Evolutionary conservation across 1,140 invertebrate species (phyloP).

Genomic region (Drosophila seguyi): DNA sequence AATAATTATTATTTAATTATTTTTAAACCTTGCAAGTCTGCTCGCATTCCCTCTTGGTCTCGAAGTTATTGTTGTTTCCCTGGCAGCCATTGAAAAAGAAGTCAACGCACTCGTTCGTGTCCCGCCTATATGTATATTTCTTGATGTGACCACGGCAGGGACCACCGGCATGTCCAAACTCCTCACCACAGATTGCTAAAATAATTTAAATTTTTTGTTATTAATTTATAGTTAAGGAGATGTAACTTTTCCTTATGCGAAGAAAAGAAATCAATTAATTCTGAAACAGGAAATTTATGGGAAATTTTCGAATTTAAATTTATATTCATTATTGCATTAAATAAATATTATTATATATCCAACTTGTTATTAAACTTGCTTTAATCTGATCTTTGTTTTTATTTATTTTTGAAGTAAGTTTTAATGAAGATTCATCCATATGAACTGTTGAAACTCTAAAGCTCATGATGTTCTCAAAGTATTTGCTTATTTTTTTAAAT

Average conservation of each 20-base stretch:
- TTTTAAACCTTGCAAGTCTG: constrained; percentile 86
- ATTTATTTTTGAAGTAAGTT: too few species aligned
- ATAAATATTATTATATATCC: too few species aligned
- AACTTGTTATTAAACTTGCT: too few species aligned
- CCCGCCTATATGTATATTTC: constrained; percentile 52
- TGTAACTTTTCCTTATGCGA: background rate
- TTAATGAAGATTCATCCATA: too few species aligned
- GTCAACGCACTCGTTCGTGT: constrained; percentile 67
- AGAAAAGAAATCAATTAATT: too few species aligned
- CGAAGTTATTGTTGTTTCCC: constrained; percentile 92
- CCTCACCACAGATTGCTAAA: constrained; percentile 62
- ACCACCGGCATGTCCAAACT: constrained; percentile 47
- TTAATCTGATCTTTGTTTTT: too few species aligned
- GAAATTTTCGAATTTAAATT: too few species aligned
- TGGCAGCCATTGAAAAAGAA: constrained; percentile 93
- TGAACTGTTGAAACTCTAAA: too few species aligned
- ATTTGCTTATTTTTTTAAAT: too few species aligned
- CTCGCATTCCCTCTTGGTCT: constrained; percentile 88
- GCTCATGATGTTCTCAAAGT: too few species aligned
- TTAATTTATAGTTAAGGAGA: background rate
- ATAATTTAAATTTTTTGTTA: background rate
- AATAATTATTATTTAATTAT: background rate
- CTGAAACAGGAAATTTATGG: too few species aligned
- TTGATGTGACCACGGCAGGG: constrained; percentile 7
- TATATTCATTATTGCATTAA: too few species aligned